Evolutionary conservation across 92 coral and sea anemone species (phyloP).

Genomic region (Phymanthus crucifer): DNA sequence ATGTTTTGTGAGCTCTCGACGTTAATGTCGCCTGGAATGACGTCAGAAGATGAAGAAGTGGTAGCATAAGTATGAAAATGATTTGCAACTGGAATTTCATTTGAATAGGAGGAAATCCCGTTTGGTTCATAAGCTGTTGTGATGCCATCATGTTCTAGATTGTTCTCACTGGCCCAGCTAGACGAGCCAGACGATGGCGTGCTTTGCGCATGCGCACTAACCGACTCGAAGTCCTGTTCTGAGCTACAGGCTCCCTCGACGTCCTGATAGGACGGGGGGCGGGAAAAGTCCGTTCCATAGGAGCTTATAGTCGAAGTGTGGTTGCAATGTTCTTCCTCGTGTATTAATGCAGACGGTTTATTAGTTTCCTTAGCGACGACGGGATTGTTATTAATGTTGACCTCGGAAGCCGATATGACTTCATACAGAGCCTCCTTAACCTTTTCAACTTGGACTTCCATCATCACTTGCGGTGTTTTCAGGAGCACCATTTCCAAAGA

Average conservation of each 20-base stretch:
- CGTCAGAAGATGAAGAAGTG: not conserved
- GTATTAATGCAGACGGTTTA: not conserved
- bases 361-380: conserved; percentile 52
- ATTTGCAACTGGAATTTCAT: not conserved
- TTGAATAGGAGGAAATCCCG: not conserved
- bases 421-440: conserved; percentile 72
- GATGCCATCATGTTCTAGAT: conserved; percentile 24
- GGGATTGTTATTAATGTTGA: conserved; percentile 46
- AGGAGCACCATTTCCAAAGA: conserved; percentile 55
- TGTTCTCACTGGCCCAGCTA: conserved; percentile 45
- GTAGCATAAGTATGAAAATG: not conserved
- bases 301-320: conserved; percentile 17
- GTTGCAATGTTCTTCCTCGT: conserved; percentile 28
- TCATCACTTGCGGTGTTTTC: conserved; percentile 49
- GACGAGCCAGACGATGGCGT: conserved; percentile 21
- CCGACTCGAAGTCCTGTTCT: conserved; percentile 16
- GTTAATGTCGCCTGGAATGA: not conserved
- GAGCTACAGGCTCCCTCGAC: conserved; percentile 21
- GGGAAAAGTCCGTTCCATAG: conserved; percentile 28
- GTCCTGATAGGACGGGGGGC: conserved; percentile 45
- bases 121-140: conserved; percentile 6
- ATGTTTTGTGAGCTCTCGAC: not conserved
- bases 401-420: conserved; percentile 67
- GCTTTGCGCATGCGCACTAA: conserved; percentile 40
- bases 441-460: conserved; percentile 54